Evolutionary conservation across 2,113 vertebrate genomes (phyloP), one percentile per base, ranked within the genome.

Genomic region (Catharus minimus): DNA sequence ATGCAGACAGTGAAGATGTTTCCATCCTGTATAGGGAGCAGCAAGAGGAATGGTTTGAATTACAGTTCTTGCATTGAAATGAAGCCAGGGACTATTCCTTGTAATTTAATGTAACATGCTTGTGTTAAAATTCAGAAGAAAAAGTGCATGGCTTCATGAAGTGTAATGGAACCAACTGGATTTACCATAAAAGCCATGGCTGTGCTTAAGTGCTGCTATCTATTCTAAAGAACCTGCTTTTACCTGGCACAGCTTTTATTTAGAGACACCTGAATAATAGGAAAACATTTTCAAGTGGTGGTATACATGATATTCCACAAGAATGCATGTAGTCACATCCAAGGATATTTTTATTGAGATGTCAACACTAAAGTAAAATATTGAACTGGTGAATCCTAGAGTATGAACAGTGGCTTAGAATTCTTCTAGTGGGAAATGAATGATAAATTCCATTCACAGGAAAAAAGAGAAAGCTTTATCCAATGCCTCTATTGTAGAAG

Each of bases 11-110:
- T 38, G 65, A 66, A 77, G n/a, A 24, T 2, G 8, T 36, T 82
- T 57, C 44, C 26, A 15, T 75, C 22, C 32, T 0, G 0, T 28
- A 15, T 3, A 30, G 32, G 15, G 23, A 55, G 7, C 33, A 64
- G 16, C 12, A 26, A 16, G 12, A 68, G 8, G 5, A 3, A 24
- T 66, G 62, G 19, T 60, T 55, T 80, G 39, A 82, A 33, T n/a
- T 62, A 18, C 6, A 11, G 32, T 39, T 72, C 58, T 57, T 58
- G 30, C 21, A 14, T 0, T 69, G 26, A 73, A 46, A 20, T 49
- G 27, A 41, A 56, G 19, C 26, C 38, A 61, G 21, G 30, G 7
- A 64, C 41, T 32, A 3, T 47, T 77, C 47, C 8, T 2, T 5
- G 1, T n/a, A 33, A 5, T 82, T 61, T 44, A 7, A 18, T 76